Base-by-base conservation (phyloP, 2,797 vertebrate genomes). In the Hypotaenidia okinawae region DNA sequence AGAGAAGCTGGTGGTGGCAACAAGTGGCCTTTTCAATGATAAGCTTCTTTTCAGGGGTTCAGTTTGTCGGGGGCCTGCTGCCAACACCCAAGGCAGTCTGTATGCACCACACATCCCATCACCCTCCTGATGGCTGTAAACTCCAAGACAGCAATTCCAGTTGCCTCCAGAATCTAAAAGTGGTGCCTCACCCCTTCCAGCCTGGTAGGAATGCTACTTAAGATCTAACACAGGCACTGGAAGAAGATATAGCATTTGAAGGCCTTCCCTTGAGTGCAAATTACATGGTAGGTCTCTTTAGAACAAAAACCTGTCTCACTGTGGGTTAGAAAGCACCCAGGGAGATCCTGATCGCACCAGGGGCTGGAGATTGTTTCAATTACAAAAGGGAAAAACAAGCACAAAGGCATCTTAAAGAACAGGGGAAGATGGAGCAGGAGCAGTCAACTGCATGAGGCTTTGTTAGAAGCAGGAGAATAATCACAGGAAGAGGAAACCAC, bases 201-300 rank as follows among this genome's bases (percentile, higher is more conserved):
- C 14, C 74, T 55, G 32, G 30, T 27, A 54, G 24, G 8, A 24
- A 23, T 18, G 6, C 22, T 69, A 35, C 61, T 64, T 63, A 84
- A 57, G n/a, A 59, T 8, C 81, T 62, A 45, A 2, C 5, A 21
- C 1, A 21, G n/a, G 59, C 35, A 49, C 25, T n/a, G 17, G 3
- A 18, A 88, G 77, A 70, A 89, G 55, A 16, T 82, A 61, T 82
- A 55, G 41, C 58, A 82, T 76, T 19, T 35, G 32, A 91, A 93
- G 18, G 24, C 17, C 33, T 85, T 91, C 43, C 27, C 57, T 57
- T 58, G 41, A 78, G 66, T 11, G 18, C 8, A 68, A 52, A 59
- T 54, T 27, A 45, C 22, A 77, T 33, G 32, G 32, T 39, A 35
- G 7, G 35, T 59, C 22, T 85, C 63, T 72, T 84, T 3, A 63